A percentile compares a stretch with the other conserved stretches of the same genome.
phyloP scores from a whole-genome alignment of 2,113 vertebrate species.

The Oncorhynchus masou region DNA sequence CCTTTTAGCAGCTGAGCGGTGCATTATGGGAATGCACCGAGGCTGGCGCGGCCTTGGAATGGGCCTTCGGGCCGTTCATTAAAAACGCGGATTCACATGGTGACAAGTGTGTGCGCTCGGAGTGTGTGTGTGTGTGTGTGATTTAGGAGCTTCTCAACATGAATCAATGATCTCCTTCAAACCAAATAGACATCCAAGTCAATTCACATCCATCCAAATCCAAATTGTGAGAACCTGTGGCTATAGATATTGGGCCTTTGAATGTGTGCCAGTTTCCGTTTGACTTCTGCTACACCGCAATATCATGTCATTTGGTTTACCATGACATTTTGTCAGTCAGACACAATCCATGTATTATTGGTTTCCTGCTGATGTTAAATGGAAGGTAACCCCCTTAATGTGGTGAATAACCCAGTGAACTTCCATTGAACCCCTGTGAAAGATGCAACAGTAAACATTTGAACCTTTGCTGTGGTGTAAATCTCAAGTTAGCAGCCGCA shows the following conservation, averaged over 20 bases:
- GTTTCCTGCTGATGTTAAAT: no score
- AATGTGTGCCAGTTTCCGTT: constrained; percentile 8
- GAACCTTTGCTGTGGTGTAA: no score
- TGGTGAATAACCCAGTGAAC: neutral
- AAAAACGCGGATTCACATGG: constrained; percentile 36
- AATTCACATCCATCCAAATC: no score
- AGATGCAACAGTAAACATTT: neutral
- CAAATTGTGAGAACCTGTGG: constrained; percentile 7
- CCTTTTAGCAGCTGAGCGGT: constrained; percentile 56
- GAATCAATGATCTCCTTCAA: no score
- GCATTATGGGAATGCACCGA: constrained; percentile 51
- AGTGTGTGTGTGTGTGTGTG: constrained; percentile 21
- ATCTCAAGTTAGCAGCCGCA: no score
- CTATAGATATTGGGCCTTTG: neutral
- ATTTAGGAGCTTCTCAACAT: constrained; percentile 1
- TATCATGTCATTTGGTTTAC: neutral
- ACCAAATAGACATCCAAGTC: no score
- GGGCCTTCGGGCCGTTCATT: constrained; percentile 48
- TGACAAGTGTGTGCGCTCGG: constrained; percentile 46
- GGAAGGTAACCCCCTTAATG: no score
- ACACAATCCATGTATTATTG: neutral
- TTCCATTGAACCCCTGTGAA: neutral
- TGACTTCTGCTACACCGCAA: neutral
- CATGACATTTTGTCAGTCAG: neutral
- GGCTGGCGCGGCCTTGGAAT: constrained; percentile 43